Evolutionary conservation across 2,888 invertebrate genomes (phyloP).

Genomic region (Creontiades dilutus): DNA sequence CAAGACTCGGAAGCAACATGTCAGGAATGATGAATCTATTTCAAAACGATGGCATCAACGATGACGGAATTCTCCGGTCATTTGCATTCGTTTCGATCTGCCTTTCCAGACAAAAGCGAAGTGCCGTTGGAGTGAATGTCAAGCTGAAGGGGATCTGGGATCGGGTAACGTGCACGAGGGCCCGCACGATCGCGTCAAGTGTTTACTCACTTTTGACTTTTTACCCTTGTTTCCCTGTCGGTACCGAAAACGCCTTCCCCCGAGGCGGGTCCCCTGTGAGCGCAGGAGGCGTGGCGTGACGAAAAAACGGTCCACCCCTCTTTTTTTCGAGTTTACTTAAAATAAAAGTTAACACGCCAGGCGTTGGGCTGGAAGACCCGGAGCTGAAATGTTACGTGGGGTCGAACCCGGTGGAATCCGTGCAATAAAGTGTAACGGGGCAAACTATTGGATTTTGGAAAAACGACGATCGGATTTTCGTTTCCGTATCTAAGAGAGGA

Average conservation of each 20-base stretch:
- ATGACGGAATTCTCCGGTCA: slow-evolving; percentile 16
- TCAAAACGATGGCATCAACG: slow-evolving; percentile 29
- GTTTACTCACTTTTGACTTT: neutral
- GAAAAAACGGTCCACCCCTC: neutral
- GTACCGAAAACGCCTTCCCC: neutral
- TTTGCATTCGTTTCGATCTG: slow-evolving; percentile 34
- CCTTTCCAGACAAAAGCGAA: neutral
- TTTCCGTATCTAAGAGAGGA: too few relatives aligned
- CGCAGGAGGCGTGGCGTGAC: neutral
- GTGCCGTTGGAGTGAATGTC: slow-evolving; percentile 29
- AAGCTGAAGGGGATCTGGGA: neutral
- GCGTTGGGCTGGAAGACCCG: neutral
- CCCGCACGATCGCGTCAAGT: slow-evolving; percentile 21
- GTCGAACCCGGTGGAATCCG: too few relatives aligned
- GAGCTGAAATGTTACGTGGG: neutral
- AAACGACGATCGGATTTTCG: too few relatives aligned
- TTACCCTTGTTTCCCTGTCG: neutral
- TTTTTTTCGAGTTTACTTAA: neutral
- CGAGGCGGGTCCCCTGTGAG: neutral
- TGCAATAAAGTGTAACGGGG: too few relatives aligned
- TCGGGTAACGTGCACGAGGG: neutral
- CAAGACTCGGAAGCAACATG: neutral
- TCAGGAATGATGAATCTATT: neutral
- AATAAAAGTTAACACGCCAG: neutral
- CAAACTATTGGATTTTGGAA: too few relatives aligned